A percentile compares a stretch with the other conserved stretches of the same genome.
These are phyloP conservation scores for Limnephilus rhombicus DNA, from an alignment of 2,888 invertebrate genomes.

Conservation along the genomic window DNA sequence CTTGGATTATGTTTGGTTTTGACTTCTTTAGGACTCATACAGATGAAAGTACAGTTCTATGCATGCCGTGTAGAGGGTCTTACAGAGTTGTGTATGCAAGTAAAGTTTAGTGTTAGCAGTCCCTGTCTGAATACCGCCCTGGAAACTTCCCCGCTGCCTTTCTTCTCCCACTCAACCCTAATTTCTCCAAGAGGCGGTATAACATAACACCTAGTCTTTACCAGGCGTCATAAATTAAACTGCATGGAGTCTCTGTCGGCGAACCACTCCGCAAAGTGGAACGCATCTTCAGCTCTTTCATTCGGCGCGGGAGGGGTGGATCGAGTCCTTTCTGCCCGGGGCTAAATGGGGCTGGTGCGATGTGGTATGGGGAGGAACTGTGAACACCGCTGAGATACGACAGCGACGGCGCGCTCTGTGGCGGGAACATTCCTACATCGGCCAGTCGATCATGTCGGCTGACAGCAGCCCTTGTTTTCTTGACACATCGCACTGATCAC, in stretches of 20 bases:
- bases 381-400: slow-evolving; percentile 47
- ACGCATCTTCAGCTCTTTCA: neutral
- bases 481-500: slow-evolving; percentile 23
- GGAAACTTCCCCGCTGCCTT: slow-evolving; percentile 16
- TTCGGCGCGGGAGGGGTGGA: neutral
- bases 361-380: neutral
- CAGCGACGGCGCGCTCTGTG: slow-evolving; percentile 34
- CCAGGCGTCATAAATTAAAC: slow-evolving; percentile 39
- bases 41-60: neutral
- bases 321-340: neutral
- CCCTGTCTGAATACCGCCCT: neutral
- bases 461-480: slow-evolving; percentile 25
- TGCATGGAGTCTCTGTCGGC: neutral
- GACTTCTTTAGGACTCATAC: neutral
- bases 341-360: neutral
- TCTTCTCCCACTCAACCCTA: slow-evolving; percentile 12
- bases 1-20: neutral
- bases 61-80: neutral
- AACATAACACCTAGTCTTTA: slow-evolving; percentile 36
- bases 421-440: slow-evolving; percentile 53
- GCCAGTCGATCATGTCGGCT: slow-evolving; percentile 46
- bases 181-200: slow-evolving; percentile 33
- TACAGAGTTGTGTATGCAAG: neutral
- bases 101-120: neutral
- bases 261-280: neutral